These are phyloP conservation scores for Adrianichthys oophorus DNA, from an alignment of 2,797 vertebrate genomes.

Conservation along the genomic window DNA sequence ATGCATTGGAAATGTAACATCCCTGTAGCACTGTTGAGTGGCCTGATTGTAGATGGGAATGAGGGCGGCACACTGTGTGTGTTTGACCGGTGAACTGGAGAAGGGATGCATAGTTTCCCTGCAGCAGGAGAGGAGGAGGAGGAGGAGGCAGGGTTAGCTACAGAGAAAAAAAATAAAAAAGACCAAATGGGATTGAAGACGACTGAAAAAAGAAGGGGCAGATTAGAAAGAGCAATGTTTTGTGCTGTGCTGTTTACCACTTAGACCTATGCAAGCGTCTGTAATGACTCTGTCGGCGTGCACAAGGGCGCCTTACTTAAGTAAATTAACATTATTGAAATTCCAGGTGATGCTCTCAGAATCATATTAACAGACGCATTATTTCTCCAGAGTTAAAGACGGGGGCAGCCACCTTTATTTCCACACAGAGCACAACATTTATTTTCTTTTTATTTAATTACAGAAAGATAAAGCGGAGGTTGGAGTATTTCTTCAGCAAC, in stretches of 20 bases:
- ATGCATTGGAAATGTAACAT: constrained; percentile 76
- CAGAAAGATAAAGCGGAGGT: constrained; percentile 33
- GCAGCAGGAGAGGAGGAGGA: constrained; percentile 46
- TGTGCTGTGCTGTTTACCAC: constrained; percentile 37
- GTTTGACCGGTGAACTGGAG: constrained; percentile 76
- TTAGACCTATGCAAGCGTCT: constrained; percentile 23
- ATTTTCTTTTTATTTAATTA: constrained; percentile 66
- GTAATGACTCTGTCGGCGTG: constrained; percentile 27
- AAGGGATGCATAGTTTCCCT: constrained; percentile 72
- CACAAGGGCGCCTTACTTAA: constrained; percentile 32
- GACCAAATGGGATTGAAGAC: constrained; percentile 46
- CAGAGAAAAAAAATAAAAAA: constrained; percentile 47
- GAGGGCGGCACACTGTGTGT: constrained; percentile 72
- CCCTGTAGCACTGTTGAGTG: constrained; percentile 70
- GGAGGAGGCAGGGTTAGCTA: constrained; percentile 34
- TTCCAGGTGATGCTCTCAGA: constrained; percentile 53
- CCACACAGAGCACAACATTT: constrained; percentile 39
- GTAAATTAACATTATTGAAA: constrained; percentile 59
- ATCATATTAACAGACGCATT: constrained; percentile 55
- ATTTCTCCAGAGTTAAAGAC: constrained; percentile 34
- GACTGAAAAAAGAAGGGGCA: constrained; percentile 42
- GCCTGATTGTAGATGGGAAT: constrained; percentile 76
- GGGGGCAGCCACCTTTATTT: constrained; percentile 35
- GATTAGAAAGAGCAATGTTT: constrained; percentile 41
- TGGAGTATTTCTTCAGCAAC: constrained; percentile 11